These are phyloP conservation scores for Spheniscus mendiculus DNA, from an alignment of 2,113 vertebrate genomes.

Conservation along the genomic window DNA sequence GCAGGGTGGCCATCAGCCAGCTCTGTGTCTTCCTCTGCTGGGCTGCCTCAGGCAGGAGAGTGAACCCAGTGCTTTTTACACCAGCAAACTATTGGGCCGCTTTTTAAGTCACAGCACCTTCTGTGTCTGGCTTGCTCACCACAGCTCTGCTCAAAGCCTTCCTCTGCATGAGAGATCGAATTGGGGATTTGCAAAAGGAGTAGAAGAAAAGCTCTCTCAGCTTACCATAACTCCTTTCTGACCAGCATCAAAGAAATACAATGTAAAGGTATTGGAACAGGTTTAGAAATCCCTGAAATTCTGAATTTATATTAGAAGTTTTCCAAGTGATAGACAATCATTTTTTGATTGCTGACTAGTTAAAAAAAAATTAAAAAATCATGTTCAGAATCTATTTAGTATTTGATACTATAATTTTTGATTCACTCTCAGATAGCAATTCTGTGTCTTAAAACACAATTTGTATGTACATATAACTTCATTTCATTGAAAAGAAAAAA, in stretches of 20 bases:
- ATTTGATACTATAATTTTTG: neutral
- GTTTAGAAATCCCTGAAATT: neutral
- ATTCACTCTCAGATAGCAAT: neutral
- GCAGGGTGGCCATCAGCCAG: neutral
- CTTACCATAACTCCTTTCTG: neutral
- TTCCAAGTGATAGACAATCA: neutral
- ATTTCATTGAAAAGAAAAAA: neutral
- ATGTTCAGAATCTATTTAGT: neutral
- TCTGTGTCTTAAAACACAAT: neutral
- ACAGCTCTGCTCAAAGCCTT: neutral
- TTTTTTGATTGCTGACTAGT: neutral
- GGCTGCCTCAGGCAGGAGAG: neutral
- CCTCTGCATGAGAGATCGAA: fast-evolving
- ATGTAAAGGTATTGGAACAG: neutral
- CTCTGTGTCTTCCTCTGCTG: neutral
- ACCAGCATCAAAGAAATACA: neutral
- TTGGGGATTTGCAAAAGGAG: neutral
- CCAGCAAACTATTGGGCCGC: fast-evolving
- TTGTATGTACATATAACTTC: neutral
- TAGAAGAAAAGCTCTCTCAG: neutral
- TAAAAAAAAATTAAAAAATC: neutral
- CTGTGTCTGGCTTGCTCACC: fast-evolving
- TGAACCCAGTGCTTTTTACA: neutral
- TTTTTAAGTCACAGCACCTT: neutral
- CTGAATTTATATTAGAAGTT: neutral